These are phyloP conservation scores for Cyprinodon diabolis DNA, from an alignment of 2,797 vertebrate genomes.

Conservation along the genomic window DNA sequence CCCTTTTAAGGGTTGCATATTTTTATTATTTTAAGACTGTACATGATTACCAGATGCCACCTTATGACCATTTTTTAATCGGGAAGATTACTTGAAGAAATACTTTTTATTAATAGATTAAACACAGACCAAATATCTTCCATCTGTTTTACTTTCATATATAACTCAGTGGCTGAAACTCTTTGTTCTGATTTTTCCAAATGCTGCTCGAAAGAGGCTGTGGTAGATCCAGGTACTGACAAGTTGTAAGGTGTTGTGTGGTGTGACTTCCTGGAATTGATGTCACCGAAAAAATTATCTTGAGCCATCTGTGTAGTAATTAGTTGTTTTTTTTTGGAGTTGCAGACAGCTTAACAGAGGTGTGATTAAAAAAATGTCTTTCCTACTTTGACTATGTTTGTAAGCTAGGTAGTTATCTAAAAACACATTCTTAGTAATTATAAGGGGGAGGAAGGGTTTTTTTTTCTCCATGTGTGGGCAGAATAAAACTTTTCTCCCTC, in stretches of 20 bases:
- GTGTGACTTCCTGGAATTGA: slow-evolving; percentile 18
- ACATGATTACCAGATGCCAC: neutral
- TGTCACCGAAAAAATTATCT: neutral
- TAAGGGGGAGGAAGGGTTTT: slow-evolving; percentile 34
- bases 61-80: neutral
- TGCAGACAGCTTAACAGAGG: slow-evolving; percentile 1
- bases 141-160: slow-evolving; percentile 33
- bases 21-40: neutral
- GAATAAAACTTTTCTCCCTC: slow-evolving; percentile 28
- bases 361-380: neutral
- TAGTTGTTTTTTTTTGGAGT: neutral
- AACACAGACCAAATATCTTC: slow-evolving; percentile 29
- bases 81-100: neutral
- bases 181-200: slow-evolving; percentile 13
- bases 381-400: slow-evolving; percentile 8
- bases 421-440: slow-evolving; percentile 25
- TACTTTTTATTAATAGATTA: neutral
- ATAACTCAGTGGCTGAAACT: slow-evolving; percentile 43
- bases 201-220: slow-evolving; percentile 17
- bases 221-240: slow-evolving; percentile 16
- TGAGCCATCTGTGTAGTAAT: neutral
- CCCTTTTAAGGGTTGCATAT: neutral
- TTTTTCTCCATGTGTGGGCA: slow-evolving; percentile 36
- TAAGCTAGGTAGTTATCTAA: slow-evolving; percentile 36
- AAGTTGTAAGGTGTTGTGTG: neutral